Evolutionary conservation across 2,888 invertebrate species (phyloP).

Genomic region (Fragum fragum): DNA sequence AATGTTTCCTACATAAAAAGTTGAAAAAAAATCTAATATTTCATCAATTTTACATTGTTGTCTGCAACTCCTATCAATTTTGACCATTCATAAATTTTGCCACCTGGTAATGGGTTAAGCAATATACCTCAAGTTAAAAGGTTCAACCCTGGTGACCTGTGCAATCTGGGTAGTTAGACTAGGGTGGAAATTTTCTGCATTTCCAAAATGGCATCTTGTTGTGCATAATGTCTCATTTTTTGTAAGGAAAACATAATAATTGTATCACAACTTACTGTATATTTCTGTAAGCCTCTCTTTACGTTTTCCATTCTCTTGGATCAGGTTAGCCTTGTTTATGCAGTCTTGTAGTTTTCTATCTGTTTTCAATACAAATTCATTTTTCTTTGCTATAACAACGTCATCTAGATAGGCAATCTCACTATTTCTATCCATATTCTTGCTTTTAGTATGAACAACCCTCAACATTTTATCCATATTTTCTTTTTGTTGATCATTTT

Average conservation of each 20-base stretch:
- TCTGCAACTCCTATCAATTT: no score
- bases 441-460: neutral
- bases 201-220: neutral
- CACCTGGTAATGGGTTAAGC: no score
- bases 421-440: neutral
- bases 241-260: no score
- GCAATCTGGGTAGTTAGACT: no score
- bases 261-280: slow-evolving; percentile 1
- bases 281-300: neutral
- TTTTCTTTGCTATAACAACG: neutral
- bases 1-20: no score
- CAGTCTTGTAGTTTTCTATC: neutral
- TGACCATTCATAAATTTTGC: no score
- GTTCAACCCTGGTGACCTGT: no score
- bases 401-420: neutral
- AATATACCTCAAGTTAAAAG: no score
- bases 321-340: neutral
- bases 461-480: neutral
- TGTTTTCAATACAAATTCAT: neutral
- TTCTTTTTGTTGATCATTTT: neutral
- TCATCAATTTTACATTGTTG: no score
- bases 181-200: neutral
- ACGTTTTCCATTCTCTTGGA: neutral
- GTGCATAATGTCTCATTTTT: neutral
- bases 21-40: no score